Conservation (phyloP, 2,888 invertebrate genomes). For the Melolontha melolontha region DNA sequence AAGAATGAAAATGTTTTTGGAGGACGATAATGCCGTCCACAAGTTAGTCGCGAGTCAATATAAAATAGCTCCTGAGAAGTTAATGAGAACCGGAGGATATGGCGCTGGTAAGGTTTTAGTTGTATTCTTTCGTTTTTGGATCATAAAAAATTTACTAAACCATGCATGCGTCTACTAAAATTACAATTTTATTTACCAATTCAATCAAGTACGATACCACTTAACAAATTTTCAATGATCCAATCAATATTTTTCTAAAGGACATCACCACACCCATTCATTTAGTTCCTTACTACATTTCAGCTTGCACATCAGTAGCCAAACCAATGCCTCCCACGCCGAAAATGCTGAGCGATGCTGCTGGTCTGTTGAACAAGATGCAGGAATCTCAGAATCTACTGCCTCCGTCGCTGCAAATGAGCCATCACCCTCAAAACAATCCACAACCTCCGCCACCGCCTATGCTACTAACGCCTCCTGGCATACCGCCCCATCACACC, state of each 20-base stretch:
- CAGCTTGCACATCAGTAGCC: constrained; percentile 61
- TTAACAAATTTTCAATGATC: constrained; percentile 43
- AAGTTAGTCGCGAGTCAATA: constrained; percentile 97
- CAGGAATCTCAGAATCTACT: constrained; percentile 75
- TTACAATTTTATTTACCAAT: not conserved
- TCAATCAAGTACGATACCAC: constrained; percentile 1
- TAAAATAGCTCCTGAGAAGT: constrained; percentile 96
- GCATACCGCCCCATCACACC: constrained; percentile 80
- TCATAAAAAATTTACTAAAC: constrained; percentile 40
- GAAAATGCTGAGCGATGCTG: constrained; percentile 82
- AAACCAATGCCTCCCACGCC: constrained; percentile 84
- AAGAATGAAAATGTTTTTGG: constrained; percentile 97
- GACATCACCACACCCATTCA: constrained; percentile 29
- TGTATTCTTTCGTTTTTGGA: constrained; percentile 12
- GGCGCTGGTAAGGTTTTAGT: constrained; percentile 79
- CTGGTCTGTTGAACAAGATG: constrained; percentile 75
- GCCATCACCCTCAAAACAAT: constrained; percentile 62
- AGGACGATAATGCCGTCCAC: constrained; percentile 95
- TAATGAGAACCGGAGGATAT: constrained; percentile 96
- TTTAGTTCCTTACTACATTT: constrained; percentile 62
- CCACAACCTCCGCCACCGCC: constrained; percentile 69
- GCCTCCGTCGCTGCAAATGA: constrained; percentile 68
- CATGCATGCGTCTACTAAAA: not conserved
- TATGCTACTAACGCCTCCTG: constrained; percentile 81
- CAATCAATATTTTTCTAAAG: constrained; percentile 1